Evolutionary conservation across 2,797 vertebrate genomes (phyloP).

Genomic region (Cryptoprocta ferox): DNA sequence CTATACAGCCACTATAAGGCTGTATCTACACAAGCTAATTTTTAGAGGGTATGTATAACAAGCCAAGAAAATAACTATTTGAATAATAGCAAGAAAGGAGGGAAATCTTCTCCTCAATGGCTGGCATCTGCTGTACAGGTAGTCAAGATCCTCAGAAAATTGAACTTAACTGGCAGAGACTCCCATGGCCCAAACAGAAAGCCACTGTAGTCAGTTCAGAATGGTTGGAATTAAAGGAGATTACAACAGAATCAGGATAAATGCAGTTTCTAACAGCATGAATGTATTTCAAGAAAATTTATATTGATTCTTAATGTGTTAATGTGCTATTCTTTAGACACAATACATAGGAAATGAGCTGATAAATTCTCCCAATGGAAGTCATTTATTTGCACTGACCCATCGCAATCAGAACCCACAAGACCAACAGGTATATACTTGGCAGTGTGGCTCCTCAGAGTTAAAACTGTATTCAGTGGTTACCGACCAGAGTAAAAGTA

Average conservation of each 20-base stretch:
- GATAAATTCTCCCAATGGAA: constrained; percentile 9
- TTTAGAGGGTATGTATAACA: background rate
- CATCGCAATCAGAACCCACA: constrained; percentile 10
- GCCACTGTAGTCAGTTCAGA: background rate
- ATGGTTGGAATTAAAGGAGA: background rate
- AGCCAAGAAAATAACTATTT: constrained; percentile 41
- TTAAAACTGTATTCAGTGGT: constrained; percentile 15
- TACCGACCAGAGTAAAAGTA: constrained; percentile 21
- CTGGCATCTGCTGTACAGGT: background rate
- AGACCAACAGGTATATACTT: background rate
- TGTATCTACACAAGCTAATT: constrained; percentile 27
- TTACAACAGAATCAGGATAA: constrained; percentile 3
- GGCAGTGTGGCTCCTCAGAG: background rate
- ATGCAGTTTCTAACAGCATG: constrained; percentile 28
- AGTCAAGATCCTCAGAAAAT: background rate
- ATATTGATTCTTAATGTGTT: background rate
- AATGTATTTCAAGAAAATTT: constrained; percentile 22
- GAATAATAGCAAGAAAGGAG: constrained; percentile 46
- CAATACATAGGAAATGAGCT: constrained; percentile 6
- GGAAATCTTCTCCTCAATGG: background rate
- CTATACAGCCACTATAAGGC: background rate
- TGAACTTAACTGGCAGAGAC: background rate
- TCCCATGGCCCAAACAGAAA: background rate
- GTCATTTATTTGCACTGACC: constrained; percentile 42
- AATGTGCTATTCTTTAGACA: background rate